These are phyloP conservation scores for Myopa testacea DNA, from an alignment of 2,888 invertebrate genomes.

Conservation along the genomic window DNA sequence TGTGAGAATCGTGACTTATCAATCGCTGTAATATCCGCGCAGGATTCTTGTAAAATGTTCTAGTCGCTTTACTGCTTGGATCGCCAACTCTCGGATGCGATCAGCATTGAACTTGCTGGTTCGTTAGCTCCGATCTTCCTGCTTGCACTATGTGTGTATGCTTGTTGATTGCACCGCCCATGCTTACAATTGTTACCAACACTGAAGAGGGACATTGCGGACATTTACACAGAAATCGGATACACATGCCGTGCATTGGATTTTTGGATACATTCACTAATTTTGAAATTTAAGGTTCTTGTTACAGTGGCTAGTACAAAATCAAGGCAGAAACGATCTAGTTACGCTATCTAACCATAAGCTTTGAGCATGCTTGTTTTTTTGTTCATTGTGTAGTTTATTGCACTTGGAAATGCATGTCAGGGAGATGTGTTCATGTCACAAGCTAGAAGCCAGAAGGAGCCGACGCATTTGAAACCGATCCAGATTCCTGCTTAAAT, in stretches of 20 bases:
- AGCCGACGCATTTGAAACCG: too few relatives aligned
- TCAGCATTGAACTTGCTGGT: constrained; percentile 21
- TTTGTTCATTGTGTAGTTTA: constrained; percentile 46
- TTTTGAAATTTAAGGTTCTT: constrained; percentile 4
- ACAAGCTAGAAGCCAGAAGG: too few relatives aligned
- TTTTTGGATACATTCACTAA: not conserved
- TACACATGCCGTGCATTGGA: constrained; percentile 10
- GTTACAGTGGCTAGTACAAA: constrained; percentile 38
- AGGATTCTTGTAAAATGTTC: constrained; percentile 66
- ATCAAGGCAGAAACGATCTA: constrained; percentile 40
- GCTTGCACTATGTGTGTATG: constrained; percentile 13
- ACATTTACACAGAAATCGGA: constrained; percentile 43
- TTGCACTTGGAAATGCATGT: constrained; percentile 44
- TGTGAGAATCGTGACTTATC: constrained; percentile 66
- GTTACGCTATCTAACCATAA: constrained; percentile 51
- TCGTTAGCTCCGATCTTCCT: not conserved
- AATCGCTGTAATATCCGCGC: constrained; percentile 68
- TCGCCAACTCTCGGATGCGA: constrained; percentile 6
- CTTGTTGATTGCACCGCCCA: constrained; percentile 31
- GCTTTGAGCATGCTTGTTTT: constrained; percentile 51
- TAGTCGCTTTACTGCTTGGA: not conserved
- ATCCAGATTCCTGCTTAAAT: too few relatives aligned
- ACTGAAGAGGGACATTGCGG: constrained; percentile 35
- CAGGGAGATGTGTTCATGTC: constrained; percentile 17
- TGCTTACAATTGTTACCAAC: constrained; percentile 47